A percentile compares a stretch with the other conserved stretches of the same genome.
phyloP scores from a whole-genome alignment of 2,888 invertebrate genomes.

The Torymus tubicola region DNA sequence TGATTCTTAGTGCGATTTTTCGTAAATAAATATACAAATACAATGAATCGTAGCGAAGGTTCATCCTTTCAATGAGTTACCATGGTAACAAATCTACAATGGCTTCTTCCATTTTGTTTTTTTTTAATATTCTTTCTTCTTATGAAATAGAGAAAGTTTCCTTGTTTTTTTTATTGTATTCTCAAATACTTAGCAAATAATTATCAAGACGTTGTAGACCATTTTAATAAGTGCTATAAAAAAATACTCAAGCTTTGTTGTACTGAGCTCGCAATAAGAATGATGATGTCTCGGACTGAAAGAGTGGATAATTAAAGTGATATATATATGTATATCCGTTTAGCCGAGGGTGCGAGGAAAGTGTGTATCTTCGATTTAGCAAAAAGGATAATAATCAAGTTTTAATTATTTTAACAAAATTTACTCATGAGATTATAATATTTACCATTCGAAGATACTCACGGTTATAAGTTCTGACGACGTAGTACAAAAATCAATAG shows the following conservation, averaged over 20 bases:
- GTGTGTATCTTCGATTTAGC: constrained; percentile 1
- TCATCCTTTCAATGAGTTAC: constrained; percentile 56
- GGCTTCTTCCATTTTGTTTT: constrained; percentile 27
- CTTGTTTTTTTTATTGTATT: neutral
- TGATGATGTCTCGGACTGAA: neutral
- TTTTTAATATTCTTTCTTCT: neutral
- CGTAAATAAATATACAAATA: constrained; percentile 6
- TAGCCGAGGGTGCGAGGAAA: constrained; percentile 3
- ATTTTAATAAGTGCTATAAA: constrained; percentile 39
- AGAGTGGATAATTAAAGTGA: neutral
- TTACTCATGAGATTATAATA: neutral
- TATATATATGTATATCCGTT: neutral
- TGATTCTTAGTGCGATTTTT: constrained; percentile 23
- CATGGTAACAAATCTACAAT: constrained; percentile 56
- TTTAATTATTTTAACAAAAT: neutral
- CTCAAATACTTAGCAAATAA: neutral
- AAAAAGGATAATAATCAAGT: too few species aligned
- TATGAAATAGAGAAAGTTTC: constrained; percentile 17
- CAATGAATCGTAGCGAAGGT: constrained; percentile 34
- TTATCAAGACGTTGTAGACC: constrained; percentile 14
- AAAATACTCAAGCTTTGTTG: constrained; percentile 32
- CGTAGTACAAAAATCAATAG: constrained; percentile 51
- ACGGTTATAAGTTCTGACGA: constrained; percentile 33
- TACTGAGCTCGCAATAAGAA: constrained; percentile 11
- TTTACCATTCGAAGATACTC: constrained; percentile 8